Evolutionary conservation across 2,888 invertebrate species (phyloP), one percentile per base, ranked within the genome.

Genomic region (Pollenia griseotomentosa): DNA sequence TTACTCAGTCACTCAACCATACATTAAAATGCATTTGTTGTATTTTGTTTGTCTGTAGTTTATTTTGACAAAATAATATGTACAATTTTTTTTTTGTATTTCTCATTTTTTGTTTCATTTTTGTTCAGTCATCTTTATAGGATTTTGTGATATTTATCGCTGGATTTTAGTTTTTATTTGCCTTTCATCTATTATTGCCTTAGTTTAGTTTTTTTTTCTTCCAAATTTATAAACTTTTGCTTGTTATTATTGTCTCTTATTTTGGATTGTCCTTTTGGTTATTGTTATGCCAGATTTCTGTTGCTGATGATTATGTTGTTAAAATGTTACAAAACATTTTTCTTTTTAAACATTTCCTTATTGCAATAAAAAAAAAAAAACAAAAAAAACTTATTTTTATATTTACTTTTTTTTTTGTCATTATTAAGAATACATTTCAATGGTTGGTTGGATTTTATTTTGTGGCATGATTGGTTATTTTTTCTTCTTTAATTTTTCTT

Each of bases 61-160:
- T 55, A 65, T 44, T 48, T 70, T 44, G 33, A 48, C 48, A 63
- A 63, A 68, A 68, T 44, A 65, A 51, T 48, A 75, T 33, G 33
- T 63, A 46, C 14, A 74, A 73, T 51, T 16, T 71, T 78, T 71
- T 78, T n/a, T 23, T 53, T 23, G 14, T 11, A 9, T 40, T 10
- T 48, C 48, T 46, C 61, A 48, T 61, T 65, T 8, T 46, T 1
- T 55, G 33, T 55, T 42, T 44, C 48, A 65, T 65, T 81, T 88
- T 80, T 86, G 88, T 86, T 83, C 71, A 88, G 84, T 88, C 88
- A 89, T 88, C 83, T 87, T 84, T 63, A 84, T 59, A 83, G 86
- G 88, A 88, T 89, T 87, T 88, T 87, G 87, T 83, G 83, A 87
- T 88, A 88, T 88, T 88, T 89, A 89, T 88, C 89, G 86, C 74